These are phyloP conservation scores for Hozukius guyotensis DNA, from an alignment of 2,797 vertebrate species.

Conservation along the genomic window DNA sequence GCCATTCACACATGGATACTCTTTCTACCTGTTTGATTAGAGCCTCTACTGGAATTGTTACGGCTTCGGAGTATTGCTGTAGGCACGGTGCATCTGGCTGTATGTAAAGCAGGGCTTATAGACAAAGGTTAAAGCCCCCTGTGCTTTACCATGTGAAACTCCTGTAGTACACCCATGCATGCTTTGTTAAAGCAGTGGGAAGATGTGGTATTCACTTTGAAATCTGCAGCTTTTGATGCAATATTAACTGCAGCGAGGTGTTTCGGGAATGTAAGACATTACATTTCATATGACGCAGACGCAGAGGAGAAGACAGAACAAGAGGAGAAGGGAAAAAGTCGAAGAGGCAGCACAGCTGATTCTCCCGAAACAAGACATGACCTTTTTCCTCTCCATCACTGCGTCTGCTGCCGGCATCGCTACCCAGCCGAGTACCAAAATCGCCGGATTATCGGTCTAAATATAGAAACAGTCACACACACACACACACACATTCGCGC, in stretches of 20 bases:
- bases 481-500: background rate
- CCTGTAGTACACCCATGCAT: background rate
- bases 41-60: conserved; percentile 19
- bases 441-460: conserved; percentile 57
- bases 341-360: conserved; percentile 60
- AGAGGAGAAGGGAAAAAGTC: conserved; percentile 10
- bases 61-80: background rate
- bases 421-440: conserved; percentile 56
- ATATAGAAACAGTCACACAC: conserved; percentile 54
- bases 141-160: background rate
- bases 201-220: conserved; percentile 59
- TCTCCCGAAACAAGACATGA: conserved; percentile 66
- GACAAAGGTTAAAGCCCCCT: conserved; percentile 13
- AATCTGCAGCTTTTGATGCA: conserved; percentile 61
- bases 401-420: conserved; percentile 46
- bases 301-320: background rate
- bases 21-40: conserved; percentile 61
- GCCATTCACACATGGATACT: conserved; percentile 49
- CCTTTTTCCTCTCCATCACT: conserved; percentile 67
- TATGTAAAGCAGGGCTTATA: conserved; percentile 16
- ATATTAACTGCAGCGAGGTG: conserved; percentile 63
- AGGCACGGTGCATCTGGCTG: conserved; percentile 5
- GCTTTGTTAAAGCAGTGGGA: conserved; percentile 27
- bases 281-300: conserved; percentile 44
- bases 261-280: conserved; percentile 48